Evolutionary conservation across 2,797 vertebrate species (phyloP).

Genomic region (Catharus ustulatus): DNA sequence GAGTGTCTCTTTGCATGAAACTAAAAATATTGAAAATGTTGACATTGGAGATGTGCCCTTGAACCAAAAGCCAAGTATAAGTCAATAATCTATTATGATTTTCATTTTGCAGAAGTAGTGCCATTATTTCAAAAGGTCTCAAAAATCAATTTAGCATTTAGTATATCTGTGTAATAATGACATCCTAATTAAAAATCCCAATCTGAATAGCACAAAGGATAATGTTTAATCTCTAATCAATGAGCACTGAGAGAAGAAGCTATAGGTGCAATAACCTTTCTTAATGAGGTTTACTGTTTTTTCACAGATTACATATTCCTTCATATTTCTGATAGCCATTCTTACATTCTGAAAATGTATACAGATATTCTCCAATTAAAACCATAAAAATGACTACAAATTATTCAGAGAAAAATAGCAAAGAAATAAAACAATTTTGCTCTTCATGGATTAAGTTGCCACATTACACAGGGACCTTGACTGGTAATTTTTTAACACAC

Average conservation of each 20-base stretch:
- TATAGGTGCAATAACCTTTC: constrained; percentile 75
- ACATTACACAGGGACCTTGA: not conserved
- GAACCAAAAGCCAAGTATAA: constrained; percentile 74
- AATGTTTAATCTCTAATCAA: constrained; percentile 82
- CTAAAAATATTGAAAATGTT: constrained; percentile 84
- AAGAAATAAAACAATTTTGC: constrained; percentile 14
- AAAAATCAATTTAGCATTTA: constrained; percentile 84
- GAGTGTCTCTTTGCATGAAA: constrained; percentile 78
- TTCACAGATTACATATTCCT: constrained; percentile 33
- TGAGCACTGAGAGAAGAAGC: constrained; percentile 67
- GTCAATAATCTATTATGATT: constrained; percentile 91
- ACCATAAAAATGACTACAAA: not conserved
- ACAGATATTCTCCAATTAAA: not conserved
- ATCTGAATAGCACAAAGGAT: constrained; percentile 75
- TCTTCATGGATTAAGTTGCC: not conserved
- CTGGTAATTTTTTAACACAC: not conserved
- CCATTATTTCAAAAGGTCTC: constrained; percentile 83
- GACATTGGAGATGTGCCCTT: constrained; percentile 84
- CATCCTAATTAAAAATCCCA: constrained; percentile 84
- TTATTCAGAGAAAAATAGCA: constrained; percentile 29
- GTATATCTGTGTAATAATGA: constrained; percentile 83
- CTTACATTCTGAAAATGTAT: not conserved
- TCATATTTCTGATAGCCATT: constrained; percentile 9
- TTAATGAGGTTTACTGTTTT: constrained; percentile 64
- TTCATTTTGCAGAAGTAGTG: constrained; percentile 81